Percentiles rank a stretch among this genome's conserved stretches.
These are phyloP conservation scores for Lepilemur ruficaudatus DNA, from an alignment of 2,797 vertebrate genomes.

Conservation along the genomic window DNA sequence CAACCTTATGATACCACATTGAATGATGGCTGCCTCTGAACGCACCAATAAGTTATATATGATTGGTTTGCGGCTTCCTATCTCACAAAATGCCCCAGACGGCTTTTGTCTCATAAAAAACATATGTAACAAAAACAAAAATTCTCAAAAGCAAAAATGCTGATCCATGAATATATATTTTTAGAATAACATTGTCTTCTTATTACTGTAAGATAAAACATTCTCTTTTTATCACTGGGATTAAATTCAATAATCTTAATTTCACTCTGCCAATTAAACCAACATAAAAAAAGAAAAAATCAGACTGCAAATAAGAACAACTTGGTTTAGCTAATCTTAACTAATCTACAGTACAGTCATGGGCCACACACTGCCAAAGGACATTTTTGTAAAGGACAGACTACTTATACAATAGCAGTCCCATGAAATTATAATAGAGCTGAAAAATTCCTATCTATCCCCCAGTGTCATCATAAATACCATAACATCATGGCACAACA, in stretches of 20 bases:
- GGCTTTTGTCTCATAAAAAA: not conserved
- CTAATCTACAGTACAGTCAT: not conserved
- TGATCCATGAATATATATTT: not conserved
- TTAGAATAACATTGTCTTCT: not conserved
- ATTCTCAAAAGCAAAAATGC: conserved; percentile 15
- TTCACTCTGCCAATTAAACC: not conserved
- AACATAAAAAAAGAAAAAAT: not conserved
- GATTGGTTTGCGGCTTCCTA: not conserved
- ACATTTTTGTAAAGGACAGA: not conserved
- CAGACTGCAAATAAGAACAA: not conserved
- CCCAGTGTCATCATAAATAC: not conserved
- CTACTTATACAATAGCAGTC: not conserved
- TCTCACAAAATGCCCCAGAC: not conserved
- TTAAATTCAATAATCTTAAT: conserved; percentile 1
- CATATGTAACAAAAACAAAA: not conserved
- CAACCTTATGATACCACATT: not conserved
- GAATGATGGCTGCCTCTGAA: not conserved
- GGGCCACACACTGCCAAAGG: not conserved
- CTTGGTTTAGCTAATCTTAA: not conserved
- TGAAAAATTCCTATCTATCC: not conserved
- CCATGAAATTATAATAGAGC: not conserved
- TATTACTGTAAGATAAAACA: not conserved
- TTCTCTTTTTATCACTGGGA: not conserved
- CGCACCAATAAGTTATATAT: not conserved
- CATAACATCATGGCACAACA: not conserved